Base-by-base conservation (phyloP, 2,797 vertebrate genomes). In the Sandelia bainsii region DNA sequence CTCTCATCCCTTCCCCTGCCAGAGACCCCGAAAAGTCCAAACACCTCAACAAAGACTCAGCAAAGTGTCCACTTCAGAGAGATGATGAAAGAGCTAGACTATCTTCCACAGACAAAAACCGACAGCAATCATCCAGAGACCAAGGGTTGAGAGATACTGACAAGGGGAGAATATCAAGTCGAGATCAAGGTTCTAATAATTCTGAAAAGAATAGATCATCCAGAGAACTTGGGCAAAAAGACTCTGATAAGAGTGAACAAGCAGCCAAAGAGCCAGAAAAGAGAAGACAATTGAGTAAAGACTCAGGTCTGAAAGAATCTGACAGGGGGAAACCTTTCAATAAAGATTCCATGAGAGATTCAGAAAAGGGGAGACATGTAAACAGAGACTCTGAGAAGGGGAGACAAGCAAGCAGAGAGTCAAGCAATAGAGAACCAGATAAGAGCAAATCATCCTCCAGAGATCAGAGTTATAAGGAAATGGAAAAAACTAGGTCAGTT, bases 11-110 rank as follows among this genome's bases (percentile, higher is more conserved):
- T 9, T 93, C 92, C 4, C 91, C 93, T 9, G 89, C 89, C 59
- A 88, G 91, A 87, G 92, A 93, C 77, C 92, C 93, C 0, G 92
- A 93, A 80, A 93, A 90, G 74, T 79, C 88, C 25, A 92, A 89
- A 83, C 90, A 92, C 68, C 46, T 51, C 17, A 81, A 79, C 75
- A 92, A 90, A 90, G 91, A 93, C 39, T 81, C 82, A 2, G 54
- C 73, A 48, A 89, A 81, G 75, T 75, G 62, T 70, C 69, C 73
- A 17, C 34, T 71, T 40, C 82, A 81, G 62, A 89, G 85, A 77
- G 90, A 92, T 0, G 83, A 90, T 17, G 90, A 91, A 20, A 87
- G 83, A 71, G 64, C 74, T 19, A 75, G 83, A 40, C 27, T 53
- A 29, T 82, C 83, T 57, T 83, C 79, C 8, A 6, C 82, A 9